phyloP scores from a whole-genome alignment of 2,888 invertebrate species.

The Rhagonycha fulva region DNA sequence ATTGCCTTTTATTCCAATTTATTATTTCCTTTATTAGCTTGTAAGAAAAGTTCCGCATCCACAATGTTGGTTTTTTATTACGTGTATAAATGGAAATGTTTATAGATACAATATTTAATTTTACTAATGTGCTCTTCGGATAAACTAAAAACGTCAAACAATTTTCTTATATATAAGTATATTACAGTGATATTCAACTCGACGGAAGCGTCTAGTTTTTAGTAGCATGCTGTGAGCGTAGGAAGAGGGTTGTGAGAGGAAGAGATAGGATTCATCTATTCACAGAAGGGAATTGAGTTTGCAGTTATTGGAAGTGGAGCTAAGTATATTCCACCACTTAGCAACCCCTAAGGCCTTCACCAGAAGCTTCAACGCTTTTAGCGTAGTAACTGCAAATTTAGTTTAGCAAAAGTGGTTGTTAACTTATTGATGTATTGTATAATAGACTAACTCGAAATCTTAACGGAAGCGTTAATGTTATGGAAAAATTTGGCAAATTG shows the following conservation, averaged over 20 bases:
- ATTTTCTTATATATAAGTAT: conserved; percentile 4
- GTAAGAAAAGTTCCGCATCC: neutral
- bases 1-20: neutral
- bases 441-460: conserved; percentile 15
- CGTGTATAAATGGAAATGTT: neutral
- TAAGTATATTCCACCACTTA: conserved; percentile 31
- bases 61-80: neutral
- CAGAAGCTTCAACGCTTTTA: conserved; percentile 29
- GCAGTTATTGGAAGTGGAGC: conserved; percentile 29
- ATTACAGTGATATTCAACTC: conserved; percentile 10
- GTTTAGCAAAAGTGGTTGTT: conserved; percentile 30
- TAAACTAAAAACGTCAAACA: neutral
- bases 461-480: neutral
- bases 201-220: conserved; percentile 25
- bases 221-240: conserved; percentile 18
- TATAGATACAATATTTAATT: conserved; percentile 1
- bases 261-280: conserved; percentile 31
- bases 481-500: neutral
- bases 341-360: conserved; percentile 28
- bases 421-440: conserved; percentile 26
- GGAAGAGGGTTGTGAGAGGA: conserved; percentile 26
- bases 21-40: neutral
- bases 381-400: conserved; percentile 29
- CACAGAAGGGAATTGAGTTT: conserved; percentile 31
- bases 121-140: neutral